Base-by-base conservation (phyloP, 2,888 invertebrate species). In the Drosophila fulvimacula region DNA sequence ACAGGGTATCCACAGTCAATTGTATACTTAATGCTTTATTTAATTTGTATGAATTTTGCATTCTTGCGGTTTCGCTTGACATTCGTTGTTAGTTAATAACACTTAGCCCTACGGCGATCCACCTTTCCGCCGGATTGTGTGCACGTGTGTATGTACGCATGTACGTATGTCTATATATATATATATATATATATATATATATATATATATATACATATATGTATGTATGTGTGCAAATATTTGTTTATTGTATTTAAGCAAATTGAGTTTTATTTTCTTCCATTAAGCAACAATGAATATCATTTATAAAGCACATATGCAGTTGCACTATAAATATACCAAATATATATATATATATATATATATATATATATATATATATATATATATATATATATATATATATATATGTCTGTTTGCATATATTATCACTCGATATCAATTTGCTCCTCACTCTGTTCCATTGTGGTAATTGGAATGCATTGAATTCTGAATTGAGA, bases 401-500 rank as follows among this genome's bases (percentile, higher is more conserved):
- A 5, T 46, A 10, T 46, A 9, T 27, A 27, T 46, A 10, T 46
- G 5, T 46, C 0, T 42, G 9, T 5, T 24, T 57, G n/a, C 42
- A n/a, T 38, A 46, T 59, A 59, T 67, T 73, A 76, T 66, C 48
- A 52, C 19, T 41, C 69, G 69, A 76, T 76, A 76, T 76, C 76
- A 76, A 76, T 73, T 76, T 65, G 76, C 58, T 63, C 62, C 76
- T 57, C 76, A 65, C 73, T 76, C 76, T 57, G 61, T 76, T 73
- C 56, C 76, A 76, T 76, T 76, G 64, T 59, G 69, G 73, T 42
- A 76, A 76, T 76, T 76, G 76, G 76, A 76, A 76, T 76, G 76
- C 76, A 76, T 76, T 76, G 76, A 76, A 76, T 62, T 73, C 73
- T 42, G 73, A 68, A 72, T 68, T 63, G 67, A 48, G 64, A 69